phyloP scores from a whole-genome alignment of 2,888 invertebrate genomes.

The Eremobia ochroleuca region DNA sequence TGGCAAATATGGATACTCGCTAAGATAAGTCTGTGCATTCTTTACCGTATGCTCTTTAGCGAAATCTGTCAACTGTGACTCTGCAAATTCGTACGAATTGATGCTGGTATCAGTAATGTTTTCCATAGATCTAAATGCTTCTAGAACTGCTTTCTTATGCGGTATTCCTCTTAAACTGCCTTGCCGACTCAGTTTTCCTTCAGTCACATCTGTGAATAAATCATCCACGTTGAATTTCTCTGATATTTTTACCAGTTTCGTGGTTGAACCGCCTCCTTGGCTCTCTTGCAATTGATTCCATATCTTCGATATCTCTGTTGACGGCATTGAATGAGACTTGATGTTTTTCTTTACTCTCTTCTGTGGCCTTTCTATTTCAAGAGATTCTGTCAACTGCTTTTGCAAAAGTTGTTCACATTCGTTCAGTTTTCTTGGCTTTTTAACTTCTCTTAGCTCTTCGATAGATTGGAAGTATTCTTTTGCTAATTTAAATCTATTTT shows the following conservation, averaged over 20 bases:
- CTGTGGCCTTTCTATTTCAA: conserved; percentile 75
- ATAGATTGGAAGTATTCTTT: conserved; percentile 89
- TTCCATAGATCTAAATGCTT: conserved; percentile 89
- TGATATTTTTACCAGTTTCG: conserved; percentile 87
- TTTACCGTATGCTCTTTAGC: conserved; percentile 80
- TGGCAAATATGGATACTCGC: conserved; percentile 88
- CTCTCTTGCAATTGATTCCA: conserved; percentile 83
- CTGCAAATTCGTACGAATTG: conserved; percentile 85
- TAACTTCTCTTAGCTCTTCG: conserved; percentile 83
- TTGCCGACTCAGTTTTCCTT: conserved; percentile 86
- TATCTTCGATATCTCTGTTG: conserved; percentile 85
- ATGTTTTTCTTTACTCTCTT: conserved; percentile 80
- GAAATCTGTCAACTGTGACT: conserved; percentile 82
- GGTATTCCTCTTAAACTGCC: conserved; percentile 90
- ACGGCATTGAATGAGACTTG: conserved; percentile 86
- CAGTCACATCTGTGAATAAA: conserved; percentile 87
- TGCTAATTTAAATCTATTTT: conserved; percentile 87
- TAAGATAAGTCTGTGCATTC: conserved; percentile 87
- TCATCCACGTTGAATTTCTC: conserved; percentile 90
- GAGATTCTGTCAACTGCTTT: conserved; percentile 84
- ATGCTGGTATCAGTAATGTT: conserved; percentile 82
- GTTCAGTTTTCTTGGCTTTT: conserved; percentile 81
- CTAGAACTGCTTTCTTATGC: conserved; percentile 89
- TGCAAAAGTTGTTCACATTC: conserved; percentile 84
- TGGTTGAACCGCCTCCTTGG: conserved; percentile 68